phyloP scores from a whole-genome alignment of 2,113 vertebrate genomes.

The Camelus dromedarius region DNA sequence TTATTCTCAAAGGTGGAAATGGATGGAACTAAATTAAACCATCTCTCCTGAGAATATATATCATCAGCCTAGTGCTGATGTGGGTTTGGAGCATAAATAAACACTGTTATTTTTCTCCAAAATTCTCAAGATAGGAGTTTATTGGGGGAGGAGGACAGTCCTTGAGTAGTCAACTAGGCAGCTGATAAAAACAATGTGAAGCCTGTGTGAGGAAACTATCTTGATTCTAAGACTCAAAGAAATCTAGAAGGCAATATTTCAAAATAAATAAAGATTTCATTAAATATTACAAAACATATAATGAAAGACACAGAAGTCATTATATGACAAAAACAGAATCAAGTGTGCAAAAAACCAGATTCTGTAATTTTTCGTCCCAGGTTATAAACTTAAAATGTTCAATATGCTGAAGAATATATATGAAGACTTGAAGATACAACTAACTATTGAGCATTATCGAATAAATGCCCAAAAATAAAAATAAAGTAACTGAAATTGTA shows the following conservation, averaged over 20 bases:
- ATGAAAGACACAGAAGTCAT: not conserved
- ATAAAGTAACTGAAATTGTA: not conserved
- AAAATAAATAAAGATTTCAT: not conserved
- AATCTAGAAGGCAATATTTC: not conserved
- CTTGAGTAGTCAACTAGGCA: not conserved
- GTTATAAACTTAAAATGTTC: not conserved
- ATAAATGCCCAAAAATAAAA: not conserved
- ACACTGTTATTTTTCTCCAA: not conserved
- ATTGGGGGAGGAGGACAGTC: not conserved
- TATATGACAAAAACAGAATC: not conserved
- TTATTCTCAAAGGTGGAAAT: not conserved
- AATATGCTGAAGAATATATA: not conserved
- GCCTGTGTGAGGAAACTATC: not conserved
- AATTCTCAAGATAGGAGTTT: slow-evolving; percentile 19
- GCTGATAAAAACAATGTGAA: not conserved
- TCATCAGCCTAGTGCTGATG: not conserved
- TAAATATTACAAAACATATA: not conserved
- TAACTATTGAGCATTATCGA: not conserved
- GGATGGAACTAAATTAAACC: not conserved
- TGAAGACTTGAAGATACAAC: not conserved
- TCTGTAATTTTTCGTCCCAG: not conserved
- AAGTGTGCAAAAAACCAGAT: not conserved
- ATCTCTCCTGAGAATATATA: not conserved
- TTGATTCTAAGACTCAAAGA: not conserved
- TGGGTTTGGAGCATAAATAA: not conserved